These are phyloP conservation scores for Probaryconus sp. DNA, from an alignment of 1,140 invertebrate species.

Conservation along the genomic window DNA sequence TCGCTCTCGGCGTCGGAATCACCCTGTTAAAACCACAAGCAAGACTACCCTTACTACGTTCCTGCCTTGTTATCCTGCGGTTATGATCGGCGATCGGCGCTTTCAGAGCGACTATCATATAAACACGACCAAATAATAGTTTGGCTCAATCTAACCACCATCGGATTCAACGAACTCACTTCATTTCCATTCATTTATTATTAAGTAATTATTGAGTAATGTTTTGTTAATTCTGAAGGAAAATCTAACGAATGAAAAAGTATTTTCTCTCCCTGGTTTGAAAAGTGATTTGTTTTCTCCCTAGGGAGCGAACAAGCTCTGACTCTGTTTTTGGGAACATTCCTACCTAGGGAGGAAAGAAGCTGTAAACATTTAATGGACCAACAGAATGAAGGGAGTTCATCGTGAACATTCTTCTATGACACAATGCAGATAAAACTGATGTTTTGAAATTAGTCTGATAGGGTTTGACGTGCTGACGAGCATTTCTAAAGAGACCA, in stretches of 20 bases:
- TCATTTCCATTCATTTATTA: no score
- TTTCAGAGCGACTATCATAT: slow-evolving; percentile 30
- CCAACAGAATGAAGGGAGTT: slow-evolving; percentile 11
- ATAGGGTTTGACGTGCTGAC: slow-evolving; percentile 39
- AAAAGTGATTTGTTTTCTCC: no score
- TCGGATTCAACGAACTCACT: no score
- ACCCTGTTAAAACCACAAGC: slow-evolving; percentile 75
- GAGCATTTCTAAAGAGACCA: slow-evolving; percentile 48
- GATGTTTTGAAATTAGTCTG: slow-evolving; percentile 36
- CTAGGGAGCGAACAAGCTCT: no score
- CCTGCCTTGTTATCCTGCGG: slow-evolving; percentile 47
- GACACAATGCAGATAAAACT: slow-evolving; percentile 44
- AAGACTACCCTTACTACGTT: slow-evolving; percentile 75
- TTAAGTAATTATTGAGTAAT: no score
- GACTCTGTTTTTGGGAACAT: not conserved
- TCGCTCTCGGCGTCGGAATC: slow-evolving; percentile 77
- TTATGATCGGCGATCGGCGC: slow-evolving; percentile 45
- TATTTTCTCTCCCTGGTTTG: no score
- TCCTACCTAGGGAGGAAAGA: not conserved
- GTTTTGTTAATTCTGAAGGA: no score
- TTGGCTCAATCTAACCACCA: no score
- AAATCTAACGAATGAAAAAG: no score
- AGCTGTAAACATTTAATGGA: not conserved
- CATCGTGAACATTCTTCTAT: slow-evolving; percentile 32
- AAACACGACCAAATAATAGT: no score